Percentiles rank a stretch among this genome's conserved stretches.
These are phyloP conservation scores for Andricus quercusramuli DNA, from an alignment of 2,888 invertebrate genomes.

Conservation along the genomic window DNA sequence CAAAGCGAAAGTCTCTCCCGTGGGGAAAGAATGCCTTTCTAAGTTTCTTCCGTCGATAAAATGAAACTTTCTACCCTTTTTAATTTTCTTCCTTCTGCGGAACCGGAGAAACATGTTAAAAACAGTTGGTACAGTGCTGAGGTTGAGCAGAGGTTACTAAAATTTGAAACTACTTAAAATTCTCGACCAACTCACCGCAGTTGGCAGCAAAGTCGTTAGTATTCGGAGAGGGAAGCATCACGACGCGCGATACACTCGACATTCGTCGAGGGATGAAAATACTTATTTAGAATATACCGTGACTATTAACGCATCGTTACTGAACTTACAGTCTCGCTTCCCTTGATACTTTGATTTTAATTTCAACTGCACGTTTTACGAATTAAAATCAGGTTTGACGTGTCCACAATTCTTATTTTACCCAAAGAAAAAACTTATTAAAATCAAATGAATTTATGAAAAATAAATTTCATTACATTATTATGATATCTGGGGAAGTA, in stretches of 20 bases:
- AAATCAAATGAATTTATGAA: background rate
- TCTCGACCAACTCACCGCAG: constrained; percentile 20
- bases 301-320: constrained; percentile 12
- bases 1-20: background rate
- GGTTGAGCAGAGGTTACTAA: constrained; percentile 4
- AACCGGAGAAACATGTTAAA: constrained; percentile 1
- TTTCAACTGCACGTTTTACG: background rate
- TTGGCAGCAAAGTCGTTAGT: constrained; percentile 30
- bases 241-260: background rate
- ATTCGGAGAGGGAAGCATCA: constrained; percentile 18
- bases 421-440: background rate
- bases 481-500: background rate
- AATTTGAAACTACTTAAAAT: constrained; percentile 41
- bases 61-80: constrained; percentile 10
- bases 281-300: constrained; percentile 26
- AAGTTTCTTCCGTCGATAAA: constrained; percentile 1
- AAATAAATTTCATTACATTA: background rate
- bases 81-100: constrained; percentile 5
- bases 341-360: background rate
- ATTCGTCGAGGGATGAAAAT: constrained; percentile 28
- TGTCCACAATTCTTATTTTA: background rate
- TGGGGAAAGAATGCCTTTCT: background rate
- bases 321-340: background rate
- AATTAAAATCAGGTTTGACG: background rate
- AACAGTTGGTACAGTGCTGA: background rate